phyloP scores from a whole-genome alignment of 2,113 vertebrate genomes.

The Aegypius monachus region DNA sequence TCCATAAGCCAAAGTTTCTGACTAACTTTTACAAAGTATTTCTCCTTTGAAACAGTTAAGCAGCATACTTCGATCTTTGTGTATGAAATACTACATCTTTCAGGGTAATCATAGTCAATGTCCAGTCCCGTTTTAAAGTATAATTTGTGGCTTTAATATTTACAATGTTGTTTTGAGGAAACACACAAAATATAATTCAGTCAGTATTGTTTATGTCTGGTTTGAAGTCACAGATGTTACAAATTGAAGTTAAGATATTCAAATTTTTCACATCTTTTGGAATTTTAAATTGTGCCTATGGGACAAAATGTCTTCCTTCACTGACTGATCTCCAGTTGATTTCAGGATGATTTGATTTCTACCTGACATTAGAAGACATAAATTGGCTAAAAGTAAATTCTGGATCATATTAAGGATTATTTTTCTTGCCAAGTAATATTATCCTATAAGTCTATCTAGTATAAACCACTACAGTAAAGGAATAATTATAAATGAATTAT shows the following conservation, averaged over 20 bases:
- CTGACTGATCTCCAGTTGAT: neutral
- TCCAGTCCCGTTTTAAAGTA: neutral
- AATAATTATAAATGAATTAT: neutral
- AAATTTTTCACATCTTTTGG: neutral
- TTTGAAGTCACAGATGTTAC: constrained; percentile 13
- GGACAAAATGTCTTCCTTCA: neutral
- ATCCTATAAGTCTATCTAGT: neutral
- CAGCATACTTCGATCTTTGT: constrained; percentile 5
- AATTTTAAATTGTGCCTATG: neutral
- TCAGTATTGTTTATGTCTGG: neutral
- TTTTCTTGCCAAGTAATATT: neutral
- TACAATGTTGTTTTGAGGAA: constrained; percentile 32
- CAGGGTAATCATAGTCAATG: neutral
- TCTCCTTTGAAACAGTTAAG: neutral
- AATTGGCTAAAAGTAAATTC: neutral
- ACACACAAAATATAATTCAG: neutral
- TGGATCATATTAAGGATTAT: neutral
- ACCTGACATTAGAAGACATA: neutral
- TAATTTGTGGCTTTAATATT: constrained; percentile 44
- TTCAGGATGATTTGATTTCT: neutral
- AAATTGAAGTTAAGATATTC: constrained; percentile 5
- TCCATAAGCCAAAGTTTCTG: neutral
- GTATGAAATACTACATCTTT: neutral
- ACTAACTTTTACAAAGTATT: neutral
- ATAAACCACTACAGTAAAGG: neutral